Evolutionary conservation across 2,113 vertebrate species (phyloP).

Genomic region (Corvus cornix): DNA sequence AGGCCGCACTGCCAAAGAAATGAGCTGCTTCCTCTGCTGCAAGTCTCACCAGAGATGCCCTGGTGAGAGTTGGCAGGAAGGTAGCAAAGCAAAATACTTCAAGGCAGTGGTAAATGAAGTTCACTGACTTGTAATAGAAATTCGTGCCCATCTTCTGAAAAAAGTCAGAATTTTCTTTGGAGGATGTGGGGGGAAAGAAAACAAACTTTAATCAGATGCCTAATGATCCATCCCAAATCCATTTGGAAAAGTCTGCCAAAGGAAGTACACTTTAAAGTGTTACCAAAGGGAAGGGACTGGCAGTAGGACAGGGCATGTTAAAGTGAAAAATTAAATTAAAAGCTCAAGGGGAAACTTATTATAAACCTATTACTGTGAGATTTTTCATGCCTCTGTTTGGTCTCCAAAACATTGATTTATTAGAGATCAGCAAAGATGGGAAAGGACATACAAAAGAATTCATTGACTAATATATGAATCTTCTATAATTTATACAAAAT

Average conservation of each 20-base stretch:
- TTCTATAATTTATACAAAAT: background rate
- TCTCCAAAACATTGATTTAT: background rate
- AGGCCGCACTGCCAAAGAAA: background rate
- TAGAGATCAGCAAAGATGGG: background rate
- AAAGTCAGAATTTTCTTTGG: background rate
- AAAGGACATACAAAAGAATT: background rate
- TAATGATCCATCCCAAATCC: background rate
- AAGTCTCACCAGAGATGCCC: background rate
- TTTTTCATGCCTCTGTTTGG: background rate
- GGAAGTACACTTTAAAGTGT: background rate
- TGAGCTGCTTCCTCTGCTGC: background rate
- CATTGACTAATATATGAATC: background rate
- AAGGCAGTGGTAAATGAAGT: background rate
- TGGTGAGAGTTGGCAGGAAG: background rate
- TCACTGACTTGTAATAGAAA: background rate
- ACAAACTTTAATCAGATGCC: background rate
- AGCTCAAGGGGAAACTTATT: background rate
- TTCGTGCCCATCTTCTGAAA: background rate
- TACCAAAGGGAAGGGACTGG: background rate
- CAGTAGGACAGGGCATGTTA: background rate
- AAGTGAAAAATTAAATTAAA: constrained; percentile 1
- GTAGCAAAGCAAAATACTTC: background rate
- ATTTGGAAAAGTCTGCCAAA: background rate
- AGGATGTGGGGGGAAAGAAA: background rate
- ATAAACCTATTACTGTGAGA: background rate